Evolutionary conservation across 2,888 invertebrate genomes (phyloP), one percentile per base, ranked within the genome.

Genomic region (Ypsolopha sequella): DNA sequence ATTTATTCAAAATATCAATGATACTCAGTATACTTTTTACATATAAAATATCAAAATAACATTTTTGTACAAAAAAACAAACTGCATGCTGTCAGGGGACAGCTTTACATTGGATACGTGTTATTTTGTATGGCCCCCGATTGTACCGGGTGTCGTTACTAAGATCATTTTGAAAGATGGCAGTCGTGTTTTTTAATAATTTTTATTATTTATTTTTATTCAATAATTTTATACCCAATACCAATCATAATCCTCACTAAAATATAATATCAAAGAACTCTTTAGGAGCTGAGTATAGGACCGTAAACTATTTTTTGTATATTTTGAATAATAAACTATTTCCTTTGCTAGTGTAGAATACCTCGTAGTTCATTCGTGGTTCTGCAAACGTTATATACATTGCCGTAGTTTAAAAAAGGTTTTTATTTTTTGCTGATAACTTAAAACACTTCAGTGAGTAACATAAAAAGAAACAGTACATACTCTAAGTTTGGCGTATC

Each of bases 401-500:
- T 39, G 11, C 11, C 11, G 10, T 39, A 39, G 9, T 2, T n/a
- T 39, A n/a, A 6, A 39, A n/a, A 9, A 39, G 11, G 39, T 11
- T n/a, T n/a, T 2, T 3, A 39, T n/a, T 3, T 39, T 11, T 39
- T 39, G 11, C 39, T 11, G 39, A 39, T 39, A 39, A 2, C 10
- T 6, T 9, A 39, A 24, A 24, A 24, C 3, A 14, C 33, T 38
- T 38, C 6, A 38, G 38, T n/a, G 8, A 10, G 38, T 38, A 38
- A 3, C 6, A 38, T 38, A 38, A 3, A 10, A 10, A 38, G 1
- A 38, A n/a, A 38, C 38, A 38, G 38, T 38, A 38, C n/a, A 38
- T 38, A n/a, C n/a, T n/a, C n/a, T 38, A 43, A 8, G 43, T n/a
- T 13, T 11, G 41, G 8, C 13, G 10, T 48, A 50, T 53, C 53